Base-by-base conservation (phyloP, 1,140 invertebrate genomes). In the Pararge aegeria region DNA sequence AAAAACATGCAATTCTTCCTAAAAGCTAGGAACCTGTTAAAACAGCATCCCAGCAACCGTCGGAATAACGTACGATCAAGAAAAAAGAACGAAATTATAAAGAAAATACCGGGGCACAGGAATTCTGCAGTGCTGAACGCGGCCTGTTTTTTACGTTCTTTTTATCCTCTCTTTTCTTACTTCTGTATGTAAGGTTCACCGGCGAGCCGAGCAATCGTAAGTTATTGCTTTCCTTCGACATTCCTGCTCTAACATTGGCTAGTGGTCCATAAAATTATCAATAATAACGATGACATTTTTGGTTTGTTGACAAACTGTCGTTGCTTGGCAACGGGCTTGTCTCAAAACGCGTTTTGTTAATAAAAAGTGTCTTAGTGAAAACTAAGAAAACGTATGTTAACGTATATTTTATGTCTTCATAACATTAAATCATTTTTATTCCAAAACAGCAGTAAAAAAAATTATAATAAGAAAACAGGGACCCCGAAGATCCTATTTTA, bases 171-270 rank as follows among this genome's bases (percentile, higher is more conserved):
- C 76, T 83, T 54, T 80, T 87, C 58, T 86, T 89, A 50, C 66
- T 75, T 57, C 86, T 71, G 48, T 85, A 83, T 2, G 81, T 79
- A 24, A 89, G 64, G 66, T 87, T 89, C 27, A 89, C 81, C 46
- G 86, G 86, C 12, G 86, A 89, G 42, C 86, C 86, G 9, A 83
- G 61, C 55, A 89, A 66, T 19, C 86, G 71, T 52, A 89, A 70
- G 60, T 81, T 87, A 40, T 71, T 66, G 59, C 78, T 86, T 67
- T 89, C 84, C 64, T 89, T 89, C 64, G 86, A 87, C 86, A 89
- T 89, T 73, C 70, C 79, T 75, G 75, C 63, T 73, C 69, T 78
- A 73, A 75, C 63, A 64, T 62, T 65, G 68, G 12, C 44, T 21
- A 46, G 5, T 46, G 10, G 21, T 20, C 20, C 44, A 40, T 40